A percentile compares a stretch with the other conserved stretches of the same genome.
These are phyloP conservation scores for Chelon auratus DNA, from an alignment of 2,797 vertebrate species.

Conservation along the genomic window DNA sequence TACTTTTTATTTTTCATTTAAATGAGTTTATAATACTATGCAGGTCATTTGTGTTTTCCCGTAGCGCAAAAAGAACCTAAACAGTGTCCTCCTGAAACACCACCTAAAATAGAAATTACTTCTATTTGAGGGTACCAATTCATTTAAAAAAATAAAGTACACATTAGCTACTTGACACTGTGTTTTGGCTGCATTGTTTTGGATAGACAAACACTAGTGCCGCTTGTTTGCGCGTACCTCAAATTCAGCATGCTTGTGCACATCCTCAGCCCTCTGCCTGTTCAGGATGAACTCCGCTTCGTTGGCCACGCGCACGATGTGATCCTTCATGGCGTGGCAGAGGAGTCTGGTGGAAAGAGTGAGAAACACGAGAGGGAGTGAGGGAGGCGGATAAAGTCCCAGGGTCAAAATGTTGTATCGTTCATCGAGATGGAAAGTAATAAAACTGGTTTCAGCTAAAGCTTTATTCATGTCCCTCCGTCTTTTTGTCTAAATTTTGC, in stretches of 20 bases:
- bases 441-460: not conserved
- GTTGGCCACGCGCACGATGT: conserved; percentile 98
- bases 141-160: not conserved
- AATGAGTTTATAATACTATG: too few species aligned
- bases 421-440: not conserved
- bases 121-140: not conserved
- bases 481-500: not conserved
- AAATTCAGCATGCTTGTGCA: conserved; percentile 98
- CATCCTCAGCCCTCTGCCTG: conserved; percentile 97
- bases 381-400: too few species aligned
- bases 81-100: not conserved
- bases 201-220: not conserved
- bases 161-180: not conserved
- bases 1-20: not conserved
- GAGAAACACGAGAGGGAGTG: not conserved
- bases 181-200: not conserved
- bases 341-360: conserved; percentile 86
- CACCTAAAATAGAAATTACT: not conserved
- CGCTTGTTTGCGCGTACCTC: conserved; percentile 84
- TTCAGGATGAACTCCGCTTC: conserved; percentile 99
- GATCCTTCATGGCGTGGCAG: conserved; percentile 99
- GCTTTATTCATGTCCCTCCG: not conserved
- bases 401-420: too few species aligned
- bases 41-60: not conserved
- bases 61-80: too few species aligned